phyloP scores from a whole-genome alignment of 2,113 vertebrate genomes.

The Heterotis niloticus region DNA sequence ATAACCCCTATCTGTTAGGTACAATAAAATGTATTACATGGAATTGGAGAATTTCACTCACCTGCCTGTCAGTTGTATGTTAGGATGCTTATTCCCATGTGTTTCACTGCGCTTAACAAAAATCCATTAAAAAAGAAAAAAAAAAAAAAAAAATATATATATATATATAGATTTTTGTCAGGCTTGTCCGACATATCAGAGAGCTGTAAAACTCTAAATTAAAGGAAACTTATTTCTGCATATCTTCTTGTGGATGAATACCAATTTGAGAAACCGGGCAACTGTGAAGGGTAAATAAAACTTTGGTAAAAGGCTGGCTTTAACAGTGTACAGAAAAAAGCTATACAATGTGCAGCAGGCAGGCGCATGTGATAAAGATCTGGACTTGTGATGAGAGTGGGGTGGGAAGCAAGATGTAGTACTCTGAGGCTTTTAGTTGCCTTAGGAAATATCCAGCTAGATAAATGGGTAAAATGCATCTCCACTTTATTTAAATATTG shows the following conservation, averaged over 20 bases:
- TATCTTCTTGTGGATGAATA: constrained; percentile 32
- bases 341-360: background rate
- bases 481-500: background rate
- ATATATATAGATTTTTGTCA: constrained; percentile 30
- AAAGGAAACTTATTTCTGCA: background rate
- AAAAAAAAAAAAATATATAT: constrained; percentile 26
- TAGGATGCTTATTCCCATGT: constrained; percentile 48
- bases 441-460: background rate
- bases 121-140: constrained; percentile 53
- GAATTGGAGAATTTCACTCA: background rate
- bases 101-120: constrained; percentile 51
- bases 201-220: background rate
- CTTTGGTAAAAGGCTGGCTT: constrained; percentile 26
- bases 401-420: background rate
- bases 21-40: constrained; percentile 2
- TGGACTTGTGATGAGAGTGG: background rate
- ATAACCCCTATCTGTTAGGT: background rate
- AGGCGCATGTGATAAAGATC: background rate
- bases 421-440: background rate
- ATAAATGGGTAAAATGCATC: background rate
- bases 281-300: constrained; percentile 40
- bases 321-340: background rate
- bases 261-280: constrained; percentile 16
- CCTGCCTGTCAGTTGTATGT: constrained; percentile 1
- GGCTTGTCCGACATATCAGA: constrained; percentile 28